Percentiles rank a stretch among this genome's conserved stretches.
These are phyloP conservation scores for Chondrilla cf. caribensis DNA, from an alignment of 37 sponge, comb jelly and placozoan species.

Conservation along the genomic window DNA sequence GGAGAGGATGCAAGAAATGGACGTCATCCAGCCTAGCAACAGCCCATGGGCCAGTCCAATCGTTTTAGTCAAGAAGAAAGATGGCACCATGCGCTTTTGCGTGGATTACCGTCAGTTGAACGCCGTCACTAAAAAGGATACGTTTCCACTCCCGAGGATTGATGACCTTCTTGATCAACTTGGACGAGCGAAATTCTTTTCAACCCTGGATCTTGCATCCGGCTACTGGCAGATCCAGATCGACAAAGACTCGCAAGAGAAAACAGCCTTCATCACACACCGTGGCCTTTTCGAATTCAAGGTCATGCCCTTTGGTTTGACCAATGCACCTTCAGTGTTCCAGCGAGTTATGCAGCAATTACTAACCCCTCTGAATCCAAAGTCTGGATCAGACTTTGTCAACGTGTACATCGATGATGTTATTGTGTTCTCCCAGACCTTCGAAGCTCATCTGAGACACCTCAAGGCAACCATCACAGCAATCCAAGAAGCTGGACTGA, in stretches of 20 bases:
- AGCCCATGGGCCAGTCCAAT: constrained; percentile 41
- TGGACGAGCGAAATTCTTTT: not conserved
- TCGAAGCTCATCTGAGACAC: constrained; percentile 37
- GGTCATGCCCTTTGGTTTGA: constrained; percentile 21
- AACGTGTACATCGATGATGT: constrained; percentile 47
- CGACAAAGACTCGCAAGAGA: not conserved
- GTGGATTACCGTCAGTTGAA: constrained; percentile 10
- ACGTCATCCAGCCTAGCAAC: constrained; percentile 17
- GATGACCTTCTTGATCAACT: constrained; percentile 18
- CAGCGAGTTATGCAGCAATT: constrained; percentile 24
- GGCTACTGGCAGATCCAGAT: constrained; percentile 22
- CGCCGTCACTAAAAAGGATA: constrained; percentile 21
- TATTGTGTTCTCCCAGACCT: constrained; percentile 28
- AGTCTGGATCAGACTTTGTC: not conserved
- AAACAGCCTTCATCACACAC: constrained; percentile 27
- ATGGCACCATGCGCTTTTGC: not conserved
- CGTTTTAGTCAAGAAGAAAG: constrained; percentile 32
- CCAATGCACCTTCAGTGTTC: constrained; percentile 14
- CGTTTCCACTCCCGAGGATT: constrained; percentile 1
- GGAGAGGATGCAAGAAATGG: constrained; percentile 28
- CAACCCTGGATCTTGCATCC: not conserved
- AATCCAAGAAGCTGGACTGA: constrained; percentile 10
- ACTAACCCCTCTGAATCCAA: not conserved
- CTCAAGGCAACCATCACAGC: not conserved
- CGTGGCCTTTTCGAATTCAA: constrained; percentile 12